phyloP scores from a whole-genome alignment of 2,888 invertebrate genomes.

The Loripinus fragilis region DNA sequence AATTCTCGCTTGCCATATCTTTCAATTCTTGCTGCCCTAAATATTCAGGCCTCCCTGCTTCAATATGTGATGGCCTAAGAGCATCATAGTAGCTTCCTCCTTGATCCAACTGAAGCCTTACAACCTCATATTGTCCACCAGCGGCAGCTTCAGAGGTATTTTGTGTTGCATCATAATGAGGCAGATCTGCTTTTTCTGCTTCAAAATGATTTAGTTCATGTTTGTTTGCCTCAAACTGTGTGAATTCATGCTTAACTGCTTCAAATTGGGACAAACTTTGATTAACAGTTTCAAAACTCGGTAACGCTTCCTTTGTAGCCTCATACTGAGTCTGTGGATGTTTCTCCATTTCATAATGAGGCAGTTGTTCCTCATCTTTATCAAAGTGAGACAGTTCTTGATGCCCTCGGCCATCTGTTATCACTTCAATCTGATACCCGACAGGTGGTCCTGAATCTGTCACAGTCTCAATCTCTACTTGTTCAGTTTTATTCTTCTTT shows the following conservation, averaged over 20 bases:
- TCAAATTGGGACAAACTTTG: not conserved
- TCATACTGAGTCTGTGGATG: not conserved
- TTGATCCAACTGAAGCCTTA: not conserved
- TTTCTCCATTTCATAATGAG: not conserved
- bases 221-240: not conserved
- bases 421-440: constrained; percentile 2
- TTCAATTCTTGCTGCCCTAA: not conserved
- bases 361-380: not conserved
- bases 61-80: not conserved
- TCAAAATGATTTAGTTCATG: not conserved
- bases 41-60: not conserved
- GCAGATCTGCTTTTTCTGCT: not conserved
- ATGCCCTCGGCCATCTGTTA: not conserved
- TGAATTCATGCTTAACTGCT: not conserved
- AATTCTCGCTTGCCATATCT: not conserved
- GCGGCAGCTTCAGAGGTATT: not conserved
- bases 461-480: not conserved
- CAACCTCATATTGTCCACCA: not conserved
- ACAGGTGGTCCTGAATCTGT: not conserved
- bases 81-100: not conserved
- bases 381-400: not conserved
- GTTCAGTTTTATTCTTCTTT: not conserved
- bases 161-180: not conserved
- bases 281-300: not conserved
- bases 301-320: not conserved